Conservation (phyloP, 2,797 vertebrate genomes). For the Pangasius mekongensis region DNA sequence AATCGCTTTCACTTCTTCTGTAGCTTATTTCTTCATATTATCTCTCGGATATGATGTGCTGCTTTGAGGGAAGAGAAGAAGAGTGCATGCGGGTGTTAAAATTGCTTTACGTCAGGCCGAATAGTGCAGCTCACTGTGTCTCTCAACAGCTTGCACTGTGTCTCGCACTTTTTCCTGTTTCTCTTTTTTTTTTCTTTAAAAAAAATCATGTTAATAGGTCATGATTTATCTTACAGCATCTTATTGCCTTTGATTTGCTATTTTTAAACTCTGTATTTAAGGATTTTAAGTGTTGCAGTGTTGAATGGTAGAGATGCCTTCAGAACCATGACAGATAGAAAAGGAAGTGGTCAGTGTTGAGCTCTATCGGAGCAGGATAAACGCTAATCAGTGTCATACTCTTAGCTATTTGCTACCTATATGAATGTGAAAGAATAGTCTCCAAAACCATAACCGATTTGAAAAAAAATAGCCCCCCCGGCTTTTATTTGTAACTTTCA, state of each 20-base stretch:
- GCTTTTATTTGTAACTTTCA: not conserved
- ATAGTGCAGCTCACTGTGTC: not conserved
- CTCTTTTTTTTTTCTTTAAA: no score
- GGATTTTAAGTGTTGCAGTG: not conserved
- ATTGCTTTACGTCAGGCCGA: not conserved
- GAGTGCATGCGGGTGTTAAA: not conserved
- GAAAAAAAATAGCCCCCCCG: not conserved
- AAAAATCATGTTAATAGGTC: not conserved
- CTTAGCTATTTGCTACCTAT: not conserved
- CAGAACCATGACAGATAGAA: not conserved
- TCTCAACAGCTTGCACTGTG: not conserved
- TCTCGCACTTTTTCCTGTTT: not conserved
- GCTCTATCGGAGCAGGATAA: not conserved
- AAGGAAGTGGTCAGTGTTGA: not conserved
- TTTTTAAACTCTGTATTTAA: not conserved
- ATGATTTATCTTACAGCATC: not conserved
- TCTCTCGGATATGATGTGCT: not conserved
- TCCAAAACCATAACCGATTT: not conserved
- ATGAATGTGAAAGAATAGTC: not conserved
- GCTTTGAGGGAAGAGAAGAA: not conserved
- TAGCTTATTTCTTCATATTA: not conserved
- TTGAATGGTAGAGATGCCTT: not conserved
- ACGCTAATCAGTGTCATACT: not conserved
- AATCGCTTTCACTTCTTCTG: not conserved
- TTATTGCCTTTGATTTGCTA: not conserved